phyloP scores from a whole-genome alignment of 2,113 vertebrate species.

The Mola mola region DNA sequence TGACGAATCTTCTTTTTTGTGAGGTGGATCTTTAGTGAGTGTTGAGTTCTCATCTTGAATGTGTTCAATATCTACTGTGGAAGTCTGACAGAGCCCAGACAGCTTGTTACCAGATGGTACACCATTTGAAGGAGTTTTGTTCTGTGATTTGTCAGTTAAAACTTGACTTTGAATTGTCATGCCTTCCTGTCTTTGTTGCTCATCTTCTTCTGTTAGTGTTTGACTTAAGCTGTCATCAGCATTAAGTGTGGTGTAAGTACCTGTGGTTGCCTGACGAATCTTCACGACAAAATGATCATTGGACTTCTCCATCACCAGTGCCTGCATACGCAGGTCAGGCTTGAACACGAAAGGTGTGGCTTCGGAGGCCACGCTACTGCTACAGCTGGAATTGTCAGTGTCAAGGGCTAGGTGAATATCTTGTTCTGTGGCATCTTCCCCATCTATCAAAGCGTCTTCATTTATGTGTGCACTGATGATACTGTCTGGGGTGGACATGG shows the following conservation, averaged over 20 bases:
- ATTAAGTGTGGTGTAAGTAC: conserved; percentile 2
- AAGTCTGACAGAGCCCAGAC: not conserved
- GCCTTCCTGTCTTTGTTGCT: not conserved
- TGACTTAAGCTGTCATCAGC: conserved; percentile 40
- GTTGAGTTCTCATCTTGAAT: not conserved
- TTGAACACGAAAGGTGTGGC: conserved; percentile 84
- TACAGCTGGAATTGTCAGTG: conserved; percentile 92
- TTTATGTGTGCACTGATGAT: conserved; percentile 91
- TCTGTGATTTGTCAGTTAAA: not conserved
- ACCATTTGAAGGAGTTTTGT: not conserved
- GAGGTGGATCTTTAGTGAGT: not conserved
- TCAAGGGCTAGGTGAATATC: conserved; percentile 95
- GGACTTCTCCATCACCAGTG: conserved; percentile 95
- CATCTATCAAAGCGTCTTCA: conserved; percentile 91
- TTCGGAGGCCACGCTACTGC: conserved; percentile 79
- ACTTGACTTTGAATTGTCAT: not conserved
- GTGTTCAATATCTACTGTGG: too few species aligned
- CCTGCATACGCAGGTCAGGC: conserved; percentile 92
- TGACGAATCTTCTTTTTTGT: not conserved
- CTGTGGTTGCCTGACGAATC: conserved; percentile 84
- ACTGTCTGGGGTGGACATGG: conserved; percentile 84
- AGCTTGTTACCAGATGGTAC: not conserved
- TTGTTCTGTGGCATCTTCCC: conserved; percentile 92
- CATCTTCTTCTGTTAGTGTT: conserved; percentile 33
- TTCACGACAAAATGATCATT: conserved; percentile 96